Base-by-base conservation (phyloP, 2,113 vertebrate species). In the Gobiocypris rarus region DNA sequence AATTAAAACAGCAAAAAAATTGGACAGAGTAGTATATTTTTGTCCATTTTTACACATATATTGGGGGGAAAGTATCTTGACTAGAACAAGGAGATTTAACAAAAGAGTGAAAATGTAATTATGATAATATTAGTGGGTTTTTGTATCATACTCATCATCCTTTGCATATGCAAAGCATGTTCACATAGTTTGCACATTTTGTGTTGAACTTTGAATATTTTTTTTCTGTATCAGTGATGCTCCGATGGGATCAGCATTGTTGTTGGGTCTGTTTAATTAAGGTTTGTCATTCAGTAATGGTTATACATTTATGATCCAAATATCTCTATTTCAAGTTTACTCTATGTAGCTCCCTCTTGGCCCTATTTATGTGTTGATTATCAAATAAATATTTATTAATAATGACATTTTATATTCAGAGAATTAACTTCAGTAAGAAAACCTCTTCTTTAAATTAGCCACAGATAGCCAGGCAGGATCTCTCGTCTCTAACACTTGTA, bases 381-480 rank as follows among this genome's bases (percentile, higher is more conserved):
- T 67, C 15, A 31, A 63, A 63, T 31, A 58, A 10, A 58, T 67
- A 67, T 67, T 67, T 19, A 34, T 67, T 34, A 34, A 17, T 17
- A 41, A 73, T 43, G 26, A 17, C 24, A 50, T 24, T 74, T 17
- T 74, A 34, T 34, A 15, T 67, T 28, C 41, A 74, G 22, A 45
- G 7, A 13, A 48, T 48, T 6, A 50, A 52, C 24, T 50, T 75
- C 15, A 26, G 6, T 73, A 8, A 73, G 38, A 4, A 45, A 71
- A 45, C 45, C 45, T 75, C 43, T 7, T 28, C 9, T 22, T 50
- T 50, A 50, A 74, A n/a, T 71, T 63, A 81, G 77, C 70, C 67
- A 84, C 84, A 52, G 54, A 41, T 9, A 82, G 26, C 73, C 48
- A 52, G 73, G 14, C 73, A 75, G 73, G 14, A 31, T 81, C 56